phyloP scores from a whole-genome alignment of 2,888 invertebrate genomes.

The Odontocerum albicorne region DNA sequence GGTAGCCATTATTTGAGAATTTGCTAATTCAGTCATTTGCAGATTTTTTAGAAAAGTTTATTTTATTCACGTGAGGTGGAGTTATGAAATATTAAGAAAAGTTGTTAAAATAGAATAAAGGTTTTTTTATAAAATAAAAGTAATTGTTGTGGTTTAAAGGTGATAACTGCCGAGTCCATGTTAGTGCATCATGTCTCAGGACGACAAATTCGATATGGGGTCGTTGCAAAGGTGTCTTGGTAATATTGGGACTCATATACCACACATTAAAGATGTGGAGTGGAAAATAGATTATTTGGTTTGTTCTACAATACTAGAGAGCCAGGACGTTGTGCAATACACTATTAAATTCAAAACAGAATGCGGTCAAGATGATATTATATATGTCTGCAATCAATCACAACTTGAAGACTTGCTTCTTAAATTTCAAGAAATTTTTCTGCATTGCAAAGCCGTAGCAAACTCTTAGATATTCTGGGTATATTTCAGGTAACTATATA shows the following conservation, averaged over 20 bases:
- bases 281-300: constrained; percentile 62
- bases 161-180: too few species aligned
- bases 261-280: constrained; percentile 59
- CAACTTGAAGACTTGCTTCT: constrained; percentile 68
- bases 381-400: constrained; percentile 63
- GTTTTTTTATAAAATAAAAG: too few species aligned
- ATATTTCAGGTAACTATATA: not conserved
- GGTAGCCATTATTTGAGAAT: too few species aligned
- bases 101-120: too few species aligned
- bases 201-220: constrained; percentile 14
- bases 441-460: constrained; percentile 60
- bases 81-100: too few species aligned
- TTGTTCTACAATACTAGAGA: constrained; percentile 48
- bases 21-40: too few species aligned
- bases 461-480: constrained; percentile 14
- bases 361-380: constrained; percentile 49
- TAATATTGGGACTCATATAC: constrained; percentile 42
- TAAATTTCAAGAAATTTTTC: constrained; percentile 65
- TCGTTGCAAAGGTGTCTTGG: constrained; percentile 19
- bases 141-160: too few species aligned
- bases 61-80: too few species aligned
- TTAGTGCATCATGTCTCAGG: constrained; percentile 18
- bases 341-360: constrained; percentile 51
- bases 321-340: constrained; percentile 50
- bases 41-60: too few species aligned